phyloP scores from a whole-genome alignment of 2,888 invertebrate genomes.

The Tuberolachnus salignus region DNA sequence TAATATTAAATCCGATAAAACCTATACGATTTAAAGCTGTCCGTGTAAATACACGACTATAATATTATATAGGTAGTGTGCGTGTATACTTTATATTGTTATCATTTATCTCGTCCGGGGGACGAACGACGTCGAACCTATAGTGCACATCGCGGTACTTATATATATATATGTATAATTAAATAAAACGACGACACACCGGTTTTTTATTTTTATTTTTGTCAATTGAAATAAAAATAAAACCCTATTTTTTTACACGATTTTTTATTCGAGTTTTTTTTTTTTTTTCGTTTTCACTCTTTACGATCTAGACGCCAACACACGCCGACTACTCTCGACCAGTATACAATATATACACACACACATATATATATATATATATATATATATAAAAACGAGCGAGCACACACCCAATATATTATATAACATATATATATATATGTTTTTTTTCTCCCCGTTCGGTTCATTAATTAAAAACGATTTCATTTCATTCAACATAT shows the following conservation, averaged over 20 bases:
- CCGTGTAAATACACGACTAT: no score
- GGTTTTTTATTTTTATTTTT: no score
- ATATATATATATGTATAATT: not conserved
- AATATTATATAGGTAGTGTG: not conserved
- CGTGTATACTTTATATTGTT: no score
- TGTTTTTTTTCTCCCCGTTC: not conserved
- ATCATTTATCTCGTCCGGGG: no score
- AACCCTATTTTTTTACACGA: constrained; percentile 19
- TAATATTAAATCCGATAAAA: no score
- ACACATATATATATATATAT: not conserved
- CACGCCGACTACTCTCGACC: not conserved
- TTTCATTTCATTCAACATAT: constrained; percentile 47
- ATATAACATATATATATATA: not conserved
- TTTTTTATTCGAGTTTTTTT: constrained; percentile 4
- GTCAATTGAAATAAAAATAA: no score
- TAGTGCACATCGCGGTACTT: not conserved
- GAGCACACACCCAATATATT: not conserved
- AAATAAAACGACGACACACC: no score
- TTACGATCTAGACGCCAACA: constrained; percentile 38
- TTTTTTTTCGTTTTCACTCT: constrained; percentile 2
- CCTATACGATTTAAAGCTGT: no score
- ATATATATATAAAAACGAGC: no score
- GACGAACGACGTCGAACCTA: not conserved
- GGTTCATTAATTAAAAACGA: constrained; percentile 52
- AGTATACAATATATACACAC: no score